A percentile compares a stretch with the other conserved stretches of the same genome.
Evolutionary conservation across 2,888 invertebrate genomes (phyloP).

Genomic region (Darwinula stevensoni): DNA sequence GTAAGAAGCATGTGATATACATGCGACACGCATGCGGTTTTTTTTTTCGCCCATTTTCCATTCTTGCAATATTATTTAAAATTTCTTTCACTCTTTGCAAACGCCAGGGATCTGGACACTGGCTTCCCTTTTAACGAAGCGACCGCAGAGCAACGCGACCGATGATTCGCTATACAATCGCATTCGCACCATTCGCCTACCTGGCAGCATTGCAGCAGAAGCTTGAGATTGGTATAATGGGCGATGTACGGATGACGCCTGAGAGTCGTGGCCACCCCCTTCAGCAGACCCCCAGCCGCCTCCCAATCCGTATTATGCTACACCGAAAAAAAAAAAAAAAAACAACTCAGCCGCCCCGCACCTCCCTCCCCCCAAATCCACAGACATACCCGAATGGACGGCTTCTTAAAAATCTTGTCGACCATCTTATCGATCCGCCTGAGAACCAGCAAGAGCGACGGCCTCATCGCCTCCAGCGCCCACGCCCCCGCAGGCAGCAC

Average conservation of each 20-base stretch:
- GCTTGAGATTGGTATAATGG: constrained; percentile 71
- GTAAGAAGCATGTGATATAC: too few relatives aligned
- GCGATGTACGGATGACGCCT: constrained; percentile 78
- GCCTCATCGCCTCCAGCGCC: constrained; percentile 68
- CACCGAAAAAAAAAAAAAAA: constrained; percentile 9
- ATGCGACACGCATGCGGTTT: too few relatives aligned
- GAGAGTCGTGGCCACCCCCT: constrained; percentile 81
- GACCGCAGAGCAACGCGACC: too few relatives aligned
- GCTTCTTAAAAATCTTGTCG: constrained; percentile 83
- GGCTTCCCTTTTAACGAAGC: too few relatives aligned
- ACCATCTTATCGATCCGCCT: constrained; percentile 85
- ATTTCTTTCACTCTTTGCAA: too few relatives aligned
- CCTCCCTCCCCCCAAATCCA: too few relatives aligned
- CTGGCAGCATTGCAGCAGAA: constrained; percentile 53
- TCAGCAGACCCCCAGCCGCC: constrained; percentile 70
- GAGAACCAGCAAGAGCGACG: constrained; percentile 66
- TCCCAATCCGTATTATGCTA: constrained; percentile 90
- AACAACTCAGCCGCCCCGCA: too few relatives aligned
- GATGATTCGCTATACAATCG: too few relatives aligned
- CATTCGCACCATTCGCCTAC: constrained; percentile 21
- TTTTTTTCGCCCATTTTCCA: too few relatives aligned
- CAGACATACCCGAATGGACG: constrained; percentile 44
- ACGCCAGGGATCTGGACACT: too few relatives aligned
- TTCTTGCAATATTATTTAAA: too few relatives aligned
- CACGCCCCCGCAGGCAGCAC: constrained; percentile 85